These are phyloP conservation scores for Eucidaris tribuloides DNA, from an alignment of 35 echinoderm and acorn worm species.

Conservation along the genomic window DNA sequence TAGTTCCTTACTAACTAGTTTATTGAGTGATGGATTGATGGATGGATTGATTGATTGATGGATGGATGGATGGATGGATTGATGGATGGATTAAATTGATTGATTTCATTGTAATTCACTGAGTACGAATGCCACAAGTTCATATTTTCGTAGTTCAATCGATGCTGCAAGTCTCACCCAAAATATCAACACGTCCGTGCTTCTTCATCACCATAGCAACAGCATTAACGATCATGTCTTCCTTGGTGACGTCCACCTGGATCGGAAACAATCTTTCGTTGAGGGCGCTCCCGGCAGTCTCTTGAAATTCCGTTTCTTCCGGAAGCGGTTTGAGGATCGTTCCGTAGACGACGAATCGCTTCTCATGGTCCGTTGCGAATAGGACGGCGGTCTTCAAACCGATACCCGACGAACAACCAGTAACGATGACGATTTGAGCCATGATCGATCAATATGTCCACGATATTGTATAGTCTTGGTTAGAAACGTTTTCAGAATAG, in stretches of 20 bases:
- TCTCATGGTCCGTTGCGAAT: background rate
- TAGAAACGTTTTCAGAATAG: too few species aligned
- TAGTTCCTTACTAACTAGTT: too few species aligned
- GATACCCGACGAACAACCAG: constrained; percentile 10
- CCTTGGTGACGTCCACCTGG: constrained; percentile 8
- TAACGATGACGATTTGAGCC: background rate
- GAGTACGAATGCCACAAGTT: too few species aligned
- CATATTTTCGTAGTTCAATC: too few species aligned
- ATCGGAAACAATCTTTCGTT: constrained; percentile 4
- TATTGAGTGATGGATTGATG: too few species aligned
- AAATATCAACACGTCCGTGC: background rate
- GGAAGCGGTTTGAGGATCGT: background rate
- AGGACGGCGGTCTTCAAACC: background rate
- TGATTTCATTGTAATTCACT: too few species aligned
- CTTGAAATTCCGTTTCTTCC: background rate
- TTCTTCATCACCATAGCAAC: constrained; percentile 19
- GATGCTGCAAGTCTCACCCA: background rate
- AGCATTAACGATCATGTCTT: constrained; percentile 7
- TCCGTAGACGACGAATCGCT: background rate
- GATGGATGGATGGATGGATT: too few species aligned
- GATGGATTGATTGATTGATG: too few species aligned
- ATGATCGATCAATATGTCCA: too few species aligned
- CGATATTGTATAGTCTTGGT: too few species aligned
- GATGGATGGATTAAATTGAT: too few species aligned
- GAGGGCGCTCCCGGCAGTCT: background rate